A percentile compares a stretch with the other conserved stretches of the same genome.
Evolutionary conservation across 2,888 invertebrate genomes (phyloP).

Genomic region (Therioaphis trifolii): DNA sequence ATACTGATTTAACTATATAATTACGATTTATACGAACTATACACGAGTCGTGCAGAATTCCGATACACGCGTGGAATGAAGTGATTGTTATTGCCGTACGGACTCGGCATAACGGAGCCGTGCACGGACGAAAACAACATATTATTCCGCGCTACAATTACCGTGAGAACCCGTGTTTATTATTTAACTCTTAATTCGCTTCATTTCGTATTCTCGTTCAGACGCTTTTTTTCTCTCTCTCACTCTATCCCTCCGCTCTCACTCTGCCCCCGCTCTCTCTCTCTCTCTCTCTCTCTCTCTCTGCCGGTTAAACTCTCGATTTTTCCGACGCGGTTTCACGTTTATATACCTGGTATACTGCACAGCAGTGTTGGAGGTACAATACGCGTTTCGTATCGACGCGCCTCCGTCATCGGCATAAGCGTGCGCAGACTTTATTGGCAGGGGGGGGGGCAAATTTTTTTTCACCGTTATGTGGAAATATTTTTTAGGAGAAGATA

Average conservation of each 20-base stretch:
- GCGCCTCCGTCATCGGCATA: too few relatives aligned
- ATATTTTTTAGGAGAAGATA: too few relatives aligned
- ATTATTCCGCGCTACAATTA: background rate
- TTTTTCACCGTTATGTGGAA: too few relatives aligned
- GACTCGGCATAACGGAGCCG: slow-evolving; percentile 7
- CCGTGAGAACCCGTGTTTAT: slow-evolving; percentile 34
- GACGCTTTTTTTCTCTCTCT: background rate
- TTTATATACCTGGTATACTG: too few relatives aligned
- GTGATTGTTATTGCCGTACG: slow-evolving; percentile 16
- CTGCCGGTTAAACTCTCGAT: background rate
- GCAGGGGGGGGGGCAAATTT: too few relatives aligned
- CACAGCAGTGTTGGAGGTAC: too few relatives aligned
- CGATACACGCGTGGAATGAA: background rate
- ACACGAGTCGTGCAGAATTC: slow-evolving; percentile 44
- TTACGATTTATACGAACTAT: slow-evolving; percentile 2
- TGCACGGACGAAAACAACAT: background rate
- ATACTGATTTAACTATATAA: background rate
- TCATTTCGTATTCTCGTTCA: background rate
- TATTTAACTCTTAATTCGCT: background rate
- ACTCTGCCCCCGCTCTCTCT: background rate
- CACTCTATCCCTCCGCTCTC: background rate
- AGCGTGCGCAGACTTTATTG: too few relatives aligned
- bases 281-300: background rate
- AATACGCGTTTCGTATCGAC: too few relatives aligned
- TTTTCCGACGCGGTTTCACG: too few relatives aligned